A percentile compares a stretch with the other conserved stretches of the same genome.
These are phyloP conservation scores for Drosophila meridiana DNA, from an alignment of 2,888 invertebrate genomes.

Conservation along the genomic window DNA sequence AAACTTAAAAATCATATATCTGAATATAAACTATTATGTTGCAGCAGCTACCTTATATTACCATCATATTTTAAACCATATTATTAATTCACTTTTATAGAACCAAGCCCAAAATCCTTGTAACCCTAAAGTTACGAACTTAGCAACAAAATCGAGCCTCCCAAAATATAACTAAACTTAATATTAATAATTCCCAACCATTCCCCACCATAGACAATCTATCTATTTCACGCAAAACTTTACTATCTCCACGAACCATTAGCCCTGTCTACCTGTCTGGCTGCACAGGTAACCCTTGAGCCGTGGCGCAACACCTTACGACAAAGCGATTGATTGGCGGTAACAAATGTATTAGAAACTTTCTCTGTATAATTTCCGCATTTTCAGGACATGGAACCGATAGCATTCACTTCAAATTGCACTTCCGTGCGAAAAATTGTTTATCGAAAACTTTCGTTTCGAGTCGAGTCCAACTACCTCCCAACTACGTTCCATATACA, in stretches of 20 bases:
- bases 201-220: constrained; percentile 22
- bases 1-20: not conserved
- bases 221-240: constrained; percentile 60
- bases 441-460: constrained; percentile 72
- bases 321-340: constrained; percentile 68
- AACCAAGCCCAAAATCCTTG: not conserved
- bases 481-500: not conserved
- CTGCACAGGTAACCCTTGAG: constrained; percentile 14
- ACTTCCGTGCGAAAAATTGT: constrained; percentile 81
- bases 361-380: constrained; percentile 77
- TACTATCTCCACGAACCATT: not conserved
- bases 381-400: constrained; percentile 58
- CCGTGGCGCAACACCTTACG: constrained; percentile 29
- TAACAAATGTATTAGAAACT: constrained; percentile 78
- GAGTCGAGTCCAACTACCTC: constrained; percentile 4
- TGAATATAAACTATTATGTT: not conserved
- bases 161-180: not conserved
- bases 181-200: not conserved
- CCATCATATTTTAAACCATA: not conserved
- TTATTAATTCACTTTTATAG: not conserved
- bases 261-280: not conserved
- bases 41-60: too few species aligned
- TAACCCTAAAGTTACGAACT: too few species aligned
- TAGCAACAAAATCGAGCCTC: not conserved
- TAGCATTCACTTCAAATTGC: constrained; percentile 76